These are phyloP conservation scores for Saccostrea cuccullata DNA, from an alignment of 1,140 invertebrate genomes.

Conservation along the genomic window DNA sequence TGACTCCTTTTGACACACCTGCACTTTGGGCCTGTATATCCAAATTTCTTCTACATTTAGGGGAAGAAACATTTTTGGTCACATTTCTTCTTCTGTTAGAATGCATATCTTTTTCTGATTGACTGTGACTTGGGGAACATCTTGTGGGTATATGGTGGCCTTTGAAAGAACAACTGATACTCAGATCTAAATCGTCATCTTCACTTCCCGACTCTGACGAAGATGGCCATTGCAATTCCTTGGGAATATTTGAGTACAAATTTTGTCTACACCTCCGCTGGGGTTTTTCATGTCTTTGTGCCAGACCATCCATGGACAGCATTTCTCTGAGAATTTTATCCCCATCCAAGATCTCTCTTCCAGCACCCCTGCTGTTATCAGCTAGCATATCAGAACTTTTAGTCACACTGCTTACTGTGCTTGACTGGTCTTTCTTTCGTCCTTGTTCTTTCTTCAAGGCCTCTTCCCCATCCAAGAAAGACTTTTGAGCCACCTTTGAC, in stretches of 20 bases:
- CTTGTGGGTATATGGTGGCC: neutral
- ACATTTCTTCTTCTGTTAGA: conserved; percentile 2
- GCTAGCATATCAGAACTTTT: neutral
- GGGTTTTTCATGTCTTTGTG: neutral
- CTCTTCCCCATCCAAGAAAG: neutral
- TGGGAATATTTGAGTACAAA: conserved; percentile 7
- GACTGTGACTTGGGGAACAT: neutral
- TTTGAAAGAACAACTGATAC: neutral
- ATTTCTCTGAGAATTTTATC: conserved; percentile 8
- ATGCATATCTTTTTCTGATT: neutral
- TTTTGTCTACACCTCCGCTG: conserved; percentile 6
- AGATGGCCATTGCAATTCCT: conserved; percentile 31
- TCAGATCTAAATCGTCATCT: neutral
- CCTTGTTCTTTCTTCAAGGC: neutral
- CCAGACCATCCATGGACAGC: neutral
- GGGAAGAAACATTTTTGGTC: neutral
- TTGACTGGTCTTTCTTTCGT: neutral
- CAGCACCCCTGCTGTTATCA: neutral
- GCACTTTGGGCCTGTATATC: neutral
- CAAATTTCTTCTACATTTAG: neutral
- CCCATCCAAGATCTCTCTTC: neutral
- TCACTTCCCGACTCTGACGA: neutral
- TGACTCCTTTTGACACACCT: neutral
- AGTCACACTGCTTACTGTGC: neutral
- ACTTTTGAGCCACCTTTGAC: conserved; percentile 1